Conservation (phyloP, 1,140 invertebrate genomes). For the Musca domestica region DNA sequence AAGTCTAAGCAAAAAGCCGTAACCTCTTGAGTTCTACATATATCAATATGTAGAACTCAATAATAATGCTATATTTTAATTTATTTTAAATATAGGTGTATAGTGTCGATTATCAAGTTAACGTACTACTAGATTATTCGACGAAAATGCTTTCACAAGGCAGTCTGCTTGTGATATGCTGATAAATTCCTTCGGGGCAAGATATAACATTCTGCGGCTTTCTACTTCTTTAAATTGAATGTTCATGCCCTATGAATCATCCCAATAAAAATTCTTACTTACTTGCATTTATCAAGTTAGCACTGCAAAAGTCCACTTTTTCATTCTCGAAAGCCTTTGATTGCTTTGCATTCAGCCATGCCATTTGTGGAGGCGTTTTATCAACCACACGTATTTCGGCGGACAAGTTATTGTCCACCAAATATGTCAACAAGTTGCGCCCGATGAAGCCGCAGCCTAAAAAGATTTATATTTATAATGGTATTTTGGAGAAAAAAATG, state of each 20-base stretch:
- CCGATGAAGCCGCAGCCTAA: constrained; percentile 90
- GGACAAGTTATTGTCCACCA: constrained; percentile 75
- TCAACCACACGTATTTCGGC: constrained; percentile 78
- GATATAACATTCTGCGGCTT: too few relatives aligned
- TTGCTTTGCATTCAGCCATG: constrained; percentile 79
- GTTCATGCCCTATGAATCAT: not conserved
- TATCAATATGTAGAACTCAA: too few relatives aligned
- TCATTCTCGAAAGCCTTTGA: constrained; percentile 68
- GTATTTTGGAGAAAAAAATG: not conserved
- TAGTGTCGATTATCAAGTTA: too few relatives aligned
- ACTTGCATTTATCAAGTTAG: constrained; percentile 87
- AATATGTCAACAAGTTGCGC: constrained; percentile 79
- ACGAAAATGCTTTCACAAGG: too few relatives aligned
- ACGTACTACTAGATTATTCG: too few relatives aligned
- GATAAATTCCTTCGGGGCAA: too few relatives aligned
- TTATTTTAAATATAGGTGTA: too few relatives aligned
- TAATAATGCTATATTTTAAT: too few relatives aligned
- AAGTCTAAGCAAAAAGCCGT: too few relatives aligned
- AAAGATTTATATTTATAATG: not conserved
- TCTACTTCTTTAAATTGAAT: too few relatives aligned
- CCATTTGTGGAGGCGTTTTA: constrained; percentile 88
- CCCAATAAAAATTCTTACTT: constrained; percentile 45
- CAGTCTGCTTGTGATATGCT: too few relatives aligned
- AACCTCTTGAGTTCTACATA: too few relatives aligned
- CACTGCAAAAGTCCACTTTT: constrained; percentile 84